These are phyloP conservation scores for Globia sparganii DNA, from an alignment of 2,888 invertebrate species.

Conservation along the genomic window DNA sequence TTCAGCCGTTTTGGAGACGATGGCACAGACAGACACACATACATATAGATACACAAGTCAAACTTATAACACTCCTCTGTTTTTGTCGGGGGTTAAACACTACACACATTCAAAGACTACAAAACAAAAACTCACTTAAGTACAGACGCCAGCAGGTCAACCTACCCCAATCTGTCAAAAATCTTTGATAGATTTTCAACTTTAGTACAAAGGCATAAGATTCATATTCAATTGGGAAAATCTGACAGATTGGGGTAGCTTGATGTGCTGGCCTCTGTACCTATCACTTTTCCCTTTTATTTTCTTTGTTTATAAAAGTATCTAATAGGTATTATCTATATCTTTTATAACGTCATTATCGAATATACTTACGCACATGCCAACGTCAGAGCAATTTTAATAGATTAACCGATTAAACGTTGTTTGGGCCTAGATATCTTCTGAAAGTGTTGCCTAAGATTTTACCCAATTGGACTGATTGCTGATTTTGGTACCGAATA, in stretches of 20 bases:
- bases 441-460: neutral
- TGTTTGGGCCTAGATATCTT: constrained; percentile 22
- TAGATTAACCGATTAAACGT: constrained; percentile 16
- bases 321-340: neutral
- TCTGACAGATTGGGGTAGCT: too few species aligned
- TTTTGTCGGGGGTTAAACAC: too few species aligned
- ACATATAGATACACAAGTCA: too few species aligned
- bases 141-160: too few species aligned
- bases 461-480: constrained; percentile 33
- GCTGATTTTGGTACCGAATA: constrained; percentile 14
- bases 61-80: too few species aligned
- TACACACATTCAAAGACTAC: neutral
- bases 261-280: too few species aligned
- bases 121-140: neutral
- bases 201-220: too few species aligned
- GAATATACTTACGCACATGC: neutral
- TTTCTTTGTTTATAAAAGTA: constrained; percentile 3
- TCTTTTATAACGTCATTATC: constrained; percentile 13
- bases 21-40: too few species aligned
- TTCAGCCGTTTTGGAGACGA: too few species aligned
- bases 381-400: neutral
- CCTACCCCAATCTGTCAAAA: too few species aligned
- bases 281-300: neutral
- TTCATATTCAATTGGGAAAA: too few species aligned
- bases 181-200: too few species aligned